phyloP scores from a whole-genome alignment of 1,140 invertebrate species.

The Anastrepha obliqua region DNA sequence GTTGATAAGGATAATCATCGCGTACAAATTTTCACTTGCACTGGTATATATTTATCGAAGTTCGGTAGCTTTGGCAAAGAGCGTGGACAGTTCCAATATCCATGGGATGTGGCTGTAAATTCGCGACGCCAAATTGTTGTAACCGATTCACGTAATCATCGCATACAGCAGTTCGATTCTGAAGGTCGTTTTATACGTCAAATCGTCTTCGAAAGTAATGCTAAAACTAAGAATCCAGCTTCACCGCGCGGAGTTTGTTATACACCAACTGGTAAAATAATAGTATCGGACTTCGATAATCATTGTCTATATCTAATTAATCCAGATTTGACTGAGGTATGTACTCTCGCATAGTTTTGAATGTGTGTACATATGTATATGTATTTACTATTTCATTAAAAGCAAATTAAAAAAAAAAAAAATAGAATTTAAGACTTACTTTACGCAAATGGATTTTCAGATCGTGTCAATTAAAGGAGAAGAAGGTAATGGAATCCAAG shows the following conservation, averaged over 20 bases:
- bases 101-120: constrained; percentile 96
- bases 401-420: too few species aligned
- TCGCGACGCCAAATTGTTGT: constrained; percentile 89
- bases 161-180: constrained; percentile 85
- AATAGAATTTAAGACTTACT: neutral
- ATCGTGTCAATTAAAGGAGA: constrained; percentile 81
- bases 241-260: constrained; percentile 94
- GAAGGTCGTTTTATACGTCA: constrained; percentile 90
- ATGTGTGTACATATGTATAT: constrained; percentile 58
- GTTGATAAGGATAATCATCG: constrained; percentile 98
- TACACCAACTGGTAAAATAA: constrained; percentile 85
- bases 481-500: constrained; percentile 83
- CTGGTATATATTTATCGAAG: constrained; percentile 86
- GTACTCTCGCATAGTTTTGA: constrained; percentile 56
- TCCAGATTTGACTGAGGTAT: constrained; percentile 81
- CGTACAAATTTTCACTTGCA: constrained; percentile 89
- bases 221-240: constrained; percentile 85
- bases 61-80: constrained; percentile 92
- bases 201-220: constrained; percentile 86
- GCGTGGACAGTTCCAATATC: constrained; percentile 94
- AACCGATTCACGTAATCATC: constrained; percentile 94
- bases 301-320: constrained; percentile 90
- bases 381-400: neutral
- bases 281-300: constrained; percentile 96
- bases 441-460: constrained; percentile 58